Evolutionary conservation across 1,140 invertebrate genomes (phyloP), one percentile per base, ranked within the genome.

Genomic region (Apis laboriosa): DNA sequence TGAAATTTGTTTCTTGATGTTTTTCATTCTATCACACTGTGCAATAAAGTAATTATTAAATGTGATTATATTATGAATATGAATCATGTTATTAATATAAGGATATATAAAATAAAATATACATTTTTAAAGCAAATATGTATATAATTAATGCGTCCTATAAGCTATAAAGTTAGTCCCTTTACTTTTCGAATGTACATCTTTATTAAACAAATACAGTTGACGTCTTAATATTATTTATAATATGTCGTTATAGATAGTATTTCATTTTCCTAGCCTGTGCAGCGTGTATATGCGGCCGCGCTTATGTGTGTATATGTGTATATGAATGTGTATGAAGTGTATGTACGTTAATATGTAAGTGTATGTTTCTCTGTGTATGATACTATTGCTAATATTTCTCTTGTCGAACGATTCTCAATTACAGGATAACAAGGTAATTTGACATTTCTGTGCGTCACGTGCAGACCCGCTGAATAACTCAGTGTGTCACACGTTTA

Each of bases 161-260:
- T 60, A 51, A 74, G 63, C 64, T 79, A 77, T 12, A 56, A 51
- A 76, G 76, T 55, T 78, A 60, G 28, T 87, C 34, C 34, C 15
- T 28, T 53, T 81, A 68, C 84, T 85, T 91, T 92, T 93, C 92
- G 92, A 94, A 94, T 94, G 92, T 94, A 94, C 93, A 94, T 94
- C 93, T 94, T 94, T 94, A 94, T 94, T 94, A 94, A 94, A 94
- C 93, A 94, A 94, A 94, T 94, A 94, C 94, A 94, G 92, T 94
- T 94, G 93, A 94, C 93, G 92, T 93, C 92, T 93, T 94, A 94
- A 91, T 93, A 89, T 89, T 94, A 94, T 93, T 93, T 94, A 93
- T 93, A 93, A 91, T 84, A 92, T 93, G 89, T 93, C 90, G 89
- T 92, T 93, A 92, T 86, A 92, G 92, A 92, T 92, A 93, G 87